Evolutionary conservation across 2,113 vertebrate species (phyloP).

Genomic region (human (Homo sapiens)): GRCh38 chr9:82918501-82919000

Average conservation of each 20-base stretch:
- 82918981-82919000: neutral
- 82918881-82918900: neutral
- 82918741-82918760: neutral
- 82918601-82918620: neutral
- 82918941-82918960: neutral
- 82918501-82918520: neutral
- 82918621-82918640: neutral
- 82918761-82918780: neutral
- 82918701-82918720: neutral
- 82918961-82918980: neutral
- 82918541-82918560: neutral
- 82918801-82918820: neutral
- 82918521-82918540: neutral
- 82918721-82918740: neutral
- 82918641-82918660: neutral
- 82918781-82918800: neutral
- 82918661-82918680: neutral
- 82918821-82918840: neutral
- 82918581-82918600: slow-evolving; percentile 4
- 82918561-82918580: neutral
- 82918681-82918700: neutral
- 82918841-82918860: neutral
- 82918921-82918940: slow-evolving; percentile 6
- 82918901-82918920: neutral
- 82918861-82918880: neutral